Evolutionary conservation across 2,888 invertebrate species (phyloP), one percentile per base, ranked within the genome.

Genomic region (Steinernema scapterisci): DNA sequence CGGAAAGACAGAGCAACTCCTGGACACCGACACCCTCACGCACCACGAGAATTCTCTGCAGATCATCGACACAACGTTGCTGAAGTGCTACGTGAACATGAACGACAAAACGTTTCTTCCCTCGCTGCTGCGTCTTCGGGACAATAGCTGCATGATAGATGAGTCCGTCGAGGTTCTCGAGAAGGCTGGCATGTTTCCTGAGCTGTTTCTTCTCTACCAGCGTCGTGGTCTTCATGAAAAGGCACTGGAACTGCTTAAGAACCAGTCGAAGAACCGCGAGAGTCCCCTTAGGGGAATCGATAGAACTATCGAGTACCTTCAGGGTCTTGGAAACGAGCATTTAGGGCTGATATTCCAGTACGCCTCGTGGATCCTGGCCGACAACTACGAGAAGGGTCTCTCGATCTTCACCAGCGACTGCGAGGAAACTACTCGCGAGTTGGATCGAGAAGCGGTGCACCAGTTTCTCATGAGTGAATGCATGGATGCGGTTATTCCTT

Each of bases 1-100:
- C 71, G 73, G 31, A 31, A 16, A 23, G 23, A 63, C 38, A 11
- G 46, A 48, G 21, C 31, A 72, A 46, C n/a, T 16, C 21, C 71
- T 80, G 16, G 43, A 76, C 25, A 76, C 77, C 16, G 77, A 76
- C 21, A 77, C 76, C 3, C 52, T 80, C n/a, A 71, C 78, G 54
- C 21, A 72, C 38, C 91, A 91, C 11, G 90, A 91, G 78, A 91
- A 92, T 80, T 89, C 94, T 38, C 89, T 96, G 76, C 95, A 95
- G 88, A 93, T 97, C 74, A 95, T 99, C 76, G 99, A 99, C 88
- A 99, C 97, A 0, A 97, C 97, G 0, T 90, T 99, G 72, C 90
- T 99, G 11, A 97, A 97, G 89, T 97, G 97, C 88, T 99, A 97
- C 89, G 90, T 99, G 76, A 93, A 94, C 92, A 94, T 93, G 93